phyloP scores from a whole-genome alignment of 2,113 vertebrate species.

The Xiphias gladius region DNA sequence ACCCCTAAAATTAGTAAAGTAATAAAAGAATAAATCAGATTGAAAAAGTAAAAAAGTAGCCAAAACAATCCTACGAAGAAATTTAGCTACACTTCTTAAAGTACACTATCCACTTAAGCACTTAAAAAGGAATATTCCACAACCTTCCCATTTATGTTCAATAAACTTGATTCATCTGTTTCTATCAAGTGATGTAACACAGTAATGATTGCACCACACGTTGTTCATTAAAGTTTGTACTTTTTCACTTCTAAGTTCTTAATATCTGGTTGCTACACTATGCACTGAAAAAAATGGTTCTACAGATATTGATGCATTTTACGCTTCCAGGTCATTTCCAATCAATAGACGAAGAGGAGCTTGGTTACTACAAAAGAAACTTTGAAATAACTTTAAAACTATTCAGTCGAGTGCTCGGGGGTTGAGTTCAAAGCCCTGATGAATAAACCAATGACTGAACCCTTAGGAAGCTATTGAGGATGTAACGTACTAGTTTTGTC shows the following conservation, averaged over 20 bases:
- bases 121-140: background rate
- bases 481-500: background rate
- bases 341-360: background rate
- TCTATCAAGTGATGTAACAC: background rate
- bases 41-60: no score
- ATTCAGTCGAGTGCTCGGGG: background rate
- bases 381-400: no score
- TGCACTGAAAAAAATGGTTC: no score
- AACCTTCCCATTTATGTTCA: background rate
- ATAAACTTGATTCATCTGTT: background rate
- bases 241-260: background rate
- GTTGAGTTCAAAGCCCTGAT: background rate
- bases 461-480: background rate
- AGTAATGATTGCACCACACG: background rate
- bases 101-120: background rate
- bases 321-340: background rate
- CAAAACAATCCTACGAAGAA: background rate
- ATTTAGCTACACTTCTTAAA: background rate
- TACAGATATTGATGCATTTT: no score
- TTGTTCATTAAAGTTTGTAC: background rate
- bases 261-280: background rate
- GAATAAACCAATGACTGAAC: background rate
- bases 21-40: no score
- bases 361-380: background rate
- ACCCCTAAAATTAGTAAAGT: background rate